phyloP scores from a whole-genome alignment of 1,140 invertebrate genomes.

The Parasteatoda tepidariorum region DNA sequence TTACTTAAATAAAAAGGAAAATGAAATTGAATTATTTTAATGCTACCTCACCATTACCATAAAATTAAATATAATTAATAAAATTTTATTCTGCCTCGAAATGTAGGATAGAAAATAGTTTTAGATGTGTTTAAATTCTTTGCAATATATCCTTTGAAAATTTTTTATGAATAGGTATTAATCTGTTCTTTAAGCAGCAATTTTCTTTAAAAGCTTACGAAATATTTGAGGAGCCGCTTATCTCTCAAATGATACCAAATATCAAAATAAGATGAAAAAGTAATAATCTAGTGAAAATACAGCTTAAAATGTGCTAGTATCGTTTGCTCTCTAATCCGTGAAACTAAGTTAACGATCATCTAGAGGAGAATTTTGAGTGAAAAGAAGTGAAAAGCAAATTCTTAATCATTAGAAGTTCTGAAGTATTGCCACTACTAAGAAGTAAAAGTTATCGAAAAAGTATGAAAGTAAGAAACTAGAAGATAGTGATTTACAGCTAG shows the following conservation, averaged over 20 bases:
- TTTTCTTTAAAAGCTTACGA: no score
- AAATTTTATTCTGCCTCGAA: no score
- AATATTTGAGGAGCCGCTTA: background rate
- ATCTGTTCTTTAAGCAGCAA: no score
- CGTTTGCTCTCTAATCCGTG: background rate
- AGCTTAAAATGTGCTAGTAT: background rate
- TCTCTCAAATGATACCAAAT: background rate
- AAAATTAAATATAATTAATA: no score
- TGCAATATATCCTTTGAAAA: no score
- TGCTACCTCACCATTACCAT: no score
- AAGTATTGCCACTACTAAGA: background rate
- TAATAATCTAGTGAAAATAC: background rate
- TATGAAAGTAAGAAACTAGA: conserved; percentile 15
- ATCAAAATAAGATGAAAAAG: background rate
- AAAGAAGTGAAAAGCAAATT: background rate
- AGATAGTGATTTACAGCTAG: conserved; percentile 55
- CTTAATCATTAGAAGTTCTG: conserved; percentile 7
- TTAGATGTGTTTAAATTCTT: no score
- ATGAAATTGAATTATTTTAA: no score
- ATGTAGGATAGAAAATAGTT: no score
- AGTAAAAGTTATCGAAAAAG: conserved; percentile 52
- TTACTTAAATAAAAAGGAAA: no score
- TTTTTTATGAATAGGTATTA: no score
- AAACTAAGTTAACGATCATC: background rate
- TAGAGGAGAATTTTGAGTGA: background rate